Conservation (phyloP, 1,140 invertebrate genomes). For the Drosophila sechellia region DNA sequence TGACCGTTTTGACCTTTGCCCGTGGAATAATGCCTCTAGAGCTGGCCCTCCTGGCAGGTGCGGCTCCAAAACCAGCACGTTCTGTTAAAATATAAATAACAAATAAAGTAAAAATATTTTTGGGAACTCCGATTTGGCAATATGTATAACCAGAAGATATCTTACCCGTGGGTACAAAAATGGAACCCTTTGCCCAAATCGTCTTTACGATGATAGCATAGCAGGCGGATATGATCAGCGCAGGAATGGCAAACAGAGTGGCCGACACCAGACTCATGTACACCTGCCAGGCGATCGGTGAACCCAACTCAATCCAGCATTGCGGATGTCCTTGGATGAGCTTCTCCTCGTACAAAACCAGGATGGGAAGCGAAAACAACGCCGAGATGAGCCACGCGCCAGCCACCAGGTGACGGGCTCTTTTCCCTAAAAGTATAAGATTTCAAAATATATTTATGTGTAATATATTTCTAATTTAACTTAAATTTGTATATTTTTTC, state of each 20-base stretch:
- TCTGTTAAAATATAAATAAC: constrained; percentile 28
- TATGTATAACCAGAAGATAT: no score
- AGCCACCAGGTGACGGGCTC: constrained; percentile 91
- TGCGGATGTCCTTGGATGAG: constrained; percentile 91
- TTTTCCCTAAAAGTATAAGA: constrained; percentile 88
- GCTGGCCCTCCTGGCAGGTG: constrained; percentile 89
- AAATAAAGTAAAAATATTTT: no score
- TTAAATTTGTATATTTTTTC: not conserved
- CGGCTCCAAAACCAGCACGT: constrained; percentile 85
- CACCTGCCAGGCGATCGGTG: constrained; percentile 92
- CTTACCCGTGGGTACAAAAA: constrained; percentile 85
- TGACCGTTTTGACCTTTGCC: constrained; percentile 98
- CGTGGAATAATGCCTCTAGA: constrained; percentile 95
- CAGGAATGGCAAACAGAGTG: constrained; percentile 94
- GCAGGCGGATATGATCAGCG: constrained; percentile 95
- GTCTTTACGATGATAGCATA: constrained; percentile 96
- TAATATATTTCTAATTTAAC: not conserved
- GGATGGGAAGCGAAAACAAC: constrained; percentile 93
- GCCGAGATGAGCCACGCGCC: constrained; percentile 93
- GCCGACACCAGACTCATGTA: constrained; percentile 94
- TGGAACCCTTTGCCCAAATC: constrained; percentile 92
- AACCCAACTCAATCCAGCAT: constrained; percentile 95
- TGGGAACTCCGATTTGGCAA: no score
- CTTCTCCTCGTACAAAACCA: constrained; percentile 93
- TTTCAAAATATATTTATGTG: not conserved